These are phyloP conservation scores for Agrochola lychnidis DNA, from an alignment of 2,888 invertebrate species.

Conservation along the genomic window DNA sequence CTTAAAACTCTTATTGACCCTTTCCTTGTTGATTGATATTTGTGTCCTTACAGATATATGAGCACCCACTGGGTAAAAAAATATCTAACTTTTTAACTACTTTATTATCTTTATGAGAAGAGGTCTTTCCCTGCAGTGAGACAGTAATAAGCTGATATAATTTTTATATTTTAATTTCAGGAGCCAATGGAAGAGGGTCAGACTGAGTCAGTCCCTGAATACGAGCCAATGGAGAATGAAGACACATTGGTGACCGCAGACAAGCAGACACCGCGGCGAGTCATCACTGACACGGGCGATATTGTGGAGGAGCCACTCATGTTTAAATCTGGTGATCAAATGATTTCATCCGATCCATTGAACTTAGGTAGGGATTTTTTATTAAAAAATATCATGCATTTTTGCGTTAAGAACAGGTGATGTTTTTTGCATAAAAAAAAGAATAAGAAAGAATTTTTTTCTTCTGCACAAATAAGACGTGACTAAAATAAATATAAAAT, in stretches of 20 bases:
- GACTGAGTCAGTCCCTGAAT: constrained; percentile 38
- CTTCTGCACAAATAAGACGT: not conserved
- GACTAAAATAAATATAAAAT: too few relatives aligned
- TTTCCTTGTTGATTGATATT: not conserved
- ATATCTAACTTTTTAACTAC: not conserved
- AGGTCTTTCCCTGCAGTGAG: not conserved
- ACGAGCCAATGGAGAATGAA: constrained; percentile 50
- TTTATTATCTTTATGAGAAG: not conserved
- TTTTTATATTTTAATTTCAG: constrained; percentile 62
- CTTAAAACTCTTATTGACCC: not conserved
- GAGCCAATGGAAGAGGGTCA: constrained; percentile 72
- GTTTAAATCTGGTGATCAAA: constrained; percentile 36
- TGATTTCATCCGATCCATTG: not conserved
- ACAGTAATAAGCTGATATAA: not conserved
- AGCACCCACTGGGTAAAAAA: not conserved
- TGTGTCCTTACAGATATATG: not conserved
- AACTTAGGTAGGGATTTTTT: not conserved
- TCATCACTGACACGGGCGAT: constrained; percentile 85
- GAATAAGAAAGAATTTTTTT: not conserved
- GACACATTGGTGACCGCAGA: constrained; percentile 58
- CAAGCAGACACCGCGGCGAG: constrained; percentile 75
- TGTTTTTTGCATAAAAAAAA: not conserved
- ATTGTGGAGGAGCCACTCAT: constrained; percentile 80
- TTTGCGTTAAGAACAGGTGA: not conserved
- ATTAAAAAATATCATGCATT: not conserved